phyloP scores from a whole-genome alignment of 2,888 invertebrate species.

The Hetaerina titia region DNA sequence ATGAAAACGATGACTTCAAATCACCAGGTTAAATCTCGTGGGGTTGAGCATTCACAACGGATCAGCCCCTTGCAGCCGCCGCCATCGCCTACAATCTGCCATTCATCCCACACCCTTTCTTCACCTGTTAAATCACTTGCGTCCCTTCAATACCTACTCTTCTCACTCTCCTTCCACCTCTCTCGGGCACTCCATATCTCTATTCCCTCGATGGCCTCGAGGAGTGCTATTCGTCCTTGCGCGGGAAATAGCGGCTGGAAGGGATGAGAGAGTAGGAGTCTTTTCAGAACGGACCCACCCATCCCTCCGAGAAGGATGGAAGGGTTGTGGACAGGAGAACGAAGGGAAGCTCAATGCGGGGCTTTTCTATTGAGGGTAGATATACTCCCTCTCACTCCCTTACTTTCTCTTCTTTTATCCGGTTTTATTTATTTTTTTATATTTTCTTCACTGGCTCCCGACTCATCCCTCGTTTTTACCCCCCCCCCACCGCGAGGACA shows the following conservation, averaged over 20 bases:
- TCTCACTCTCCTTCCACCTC: not conserved
- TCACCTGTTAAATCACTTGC: not conserved
- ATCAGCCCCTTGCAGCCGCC: not conserved
- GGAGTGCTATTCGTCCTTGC: conserved; percentile 19
- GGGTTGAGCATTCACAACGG: not conserved
- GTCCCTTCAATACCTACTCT: not conserved
- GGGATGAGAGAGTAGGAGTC: not conserved
- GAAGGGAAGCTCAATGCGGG: not conserved
- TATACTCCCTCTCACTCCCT: not conserved
- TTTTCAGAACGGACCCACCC: not conserved
- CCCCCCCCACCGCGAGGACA: not conserved
- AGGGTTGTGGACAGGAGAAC: not conserved
- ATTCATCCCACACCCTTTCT: conserved; percentile 13
- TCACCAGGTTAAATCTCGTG: not conserved
- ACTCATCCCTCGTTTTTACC: not conserved
- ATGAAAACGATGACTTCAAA: not conserved
- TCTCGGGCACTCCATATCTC: not conserved
- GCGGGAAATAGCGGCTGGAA: not conserved
- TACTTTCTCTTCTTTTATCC: not conserved
- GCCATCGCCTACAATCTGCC: not conserved
- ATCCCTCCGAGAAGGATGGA: not conserved
- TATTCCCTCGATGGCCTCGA: not conserved
- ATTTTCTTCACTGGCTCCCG: not conserved
- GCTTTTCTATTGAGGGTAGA: conserved; percentile 41
- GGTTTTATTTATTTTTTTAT: not conserved